These are phyloP conservation scores for Perca fluviatilis DNA, from an alignment of 2,113 vertebrate species.

Conservation along the genomic window DNA sequence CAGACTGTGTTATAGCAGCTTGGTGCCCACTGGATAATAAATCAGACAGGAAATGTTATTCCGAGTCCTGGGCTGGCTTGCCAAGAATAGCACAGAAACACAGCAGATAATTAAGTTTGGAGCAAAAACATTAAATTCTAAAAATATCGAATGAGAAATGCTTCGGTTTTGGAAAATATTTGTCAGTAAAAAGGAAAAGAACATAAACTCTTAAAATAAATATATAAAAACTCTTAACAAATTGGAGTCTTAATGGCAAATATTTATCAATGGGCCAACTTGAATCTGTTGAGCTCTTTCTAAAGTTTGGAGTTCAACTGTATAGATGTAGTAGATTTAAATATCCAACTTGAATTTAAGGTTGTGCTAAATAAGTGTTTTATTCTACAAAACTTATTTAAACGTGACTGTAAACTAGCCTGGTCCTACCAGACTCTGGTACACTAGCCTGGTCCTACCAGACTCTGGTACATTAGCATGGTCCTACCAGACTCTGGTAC, in stretches of 20 bases:
- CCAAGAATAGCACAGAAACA: conserved; percentile 26
- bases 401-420: not conserved
- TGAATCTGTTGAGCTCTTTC: not conserved
- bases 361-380: not conserved
- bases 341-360: not conserved
- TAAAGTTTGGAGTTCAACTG: no score
- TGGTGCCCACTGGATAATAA: conserved; percentile 10
- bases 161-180: not conserved
- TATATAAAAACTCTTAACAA: not conserved
- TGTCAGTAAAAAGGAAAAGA: not conserved
- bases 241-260: not conserved
- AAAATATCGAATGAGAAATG: conserved; percentile 8
- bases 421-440: no score
- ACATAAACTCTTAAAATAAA: not conserved
- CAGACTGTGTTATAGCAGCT: conserved; percentile 1
- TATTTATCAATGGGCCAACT: not conserved
- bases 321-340: not conserved
- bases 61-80: not conserved
- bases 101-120: conserved; percentile 14
- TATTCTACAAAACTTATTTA: not conserved
- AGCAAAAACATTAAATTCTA: not conserved
- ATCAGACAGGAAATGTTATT: conserved; percentile 22
- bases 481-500: no score
- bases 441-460: no score
- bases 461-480: no score